Conservation (phyloP, 2,113 vertebrate species). For the Hydrochoerus hydrochaeris region DNA sequence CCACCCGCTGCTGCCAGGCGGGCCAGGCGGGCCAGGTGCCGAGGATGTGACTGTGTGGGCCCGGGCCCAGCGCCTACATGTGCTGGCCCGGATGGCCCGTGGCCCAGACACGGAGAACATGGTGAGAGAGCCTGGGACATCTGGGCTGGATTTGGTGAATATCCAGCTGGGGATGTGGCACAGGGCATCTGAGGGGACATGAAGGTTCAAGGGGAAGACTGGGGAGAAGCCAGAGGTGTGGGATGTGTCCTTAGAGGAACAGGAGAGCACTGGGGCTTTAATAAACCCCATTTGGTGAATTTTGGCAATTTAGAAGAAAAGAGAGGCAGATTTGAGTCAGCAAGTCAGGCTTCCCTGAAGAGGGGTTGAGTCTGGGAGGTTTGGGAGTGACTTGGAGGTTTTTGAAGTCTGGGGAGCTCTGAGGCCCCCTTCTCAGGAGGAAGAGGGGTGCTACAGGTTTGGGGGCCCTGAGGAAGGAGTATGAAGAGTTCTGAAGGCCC, state of each 20-base stretch:
- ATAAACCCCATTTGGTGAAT: neutral
- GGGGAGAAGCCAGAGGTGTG: neutral
- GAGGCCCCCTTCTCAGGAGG: neutral
- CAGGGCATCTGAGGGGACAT: neutral
- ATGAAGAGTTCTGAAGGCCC: neutral
- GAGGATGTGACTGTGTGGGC: conserved; percentile 93
- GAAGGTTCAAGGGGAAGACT: neutral
- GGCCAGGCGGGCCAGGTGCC: conserved; percentile 84
- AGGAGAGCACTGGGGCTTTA: neutral
- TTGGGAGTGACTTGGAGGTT: neutral
- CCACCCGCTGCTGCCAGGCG: conserved; percentile 89
- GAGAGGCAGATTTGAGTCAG: neutral
- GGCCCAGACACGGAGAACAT: conserved; percentile 89
- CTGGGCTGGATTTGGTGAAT: neutral
- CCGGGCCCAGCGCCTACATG: conserved; percentile 92
- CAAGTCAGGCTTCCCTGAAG: neutral
- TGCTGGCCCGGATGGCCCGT: conserved; percentile 90
- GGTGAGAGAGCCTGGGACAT: conserved; percentile 83
- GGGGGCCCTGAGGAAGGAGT: neutral
- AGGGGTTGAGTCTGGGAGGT: neutral
- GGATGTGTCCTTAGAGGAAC: neutral
- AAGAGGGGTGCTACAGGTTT: neutral
- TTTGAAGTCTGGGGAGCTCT: neutral
- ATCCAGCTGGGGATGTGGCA: neutral
- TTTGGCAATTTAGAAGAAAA: neutral